Evolutionary conservation across 2,113 vertebrate species (phyloP), one percentile per base, ranked within the genome.

Genomic region (Puntigrus tetrazona): DNA sequence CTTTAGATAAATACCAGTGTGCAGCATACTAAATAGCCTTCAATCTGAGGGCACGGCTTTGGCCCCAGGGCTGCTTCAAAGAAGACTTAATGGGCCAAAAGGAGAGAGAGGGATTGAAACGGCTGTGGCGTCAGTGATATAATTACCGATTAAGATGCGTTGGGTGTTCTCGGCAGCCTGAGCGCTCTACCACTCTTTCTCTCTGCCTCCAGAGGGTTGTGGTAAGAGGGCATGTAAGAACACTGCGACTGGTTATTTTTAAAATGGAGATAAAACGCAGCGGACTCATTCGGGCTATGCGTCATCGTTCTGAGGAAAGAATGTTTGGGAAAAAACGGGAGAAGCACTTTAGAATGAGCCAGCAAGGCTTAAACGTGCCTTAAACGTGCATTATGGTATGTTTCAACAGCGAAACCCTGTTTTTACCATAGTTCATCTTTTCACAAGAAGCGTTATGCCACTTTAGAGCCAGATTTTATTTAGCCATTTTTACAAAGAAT

Each of bases 301-400:
- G 89, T 94, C 92, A 93, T 88, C 85, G 63, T 88, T 84, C 85
- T 7, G 18, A 74, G 90, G 88, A 92, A 93, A 89, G 91, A 93
- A 93, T 92, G 93, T 92, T 89, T 92, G 93, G 90, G 93, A 90
- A 79, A 85, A 85, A 20, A 89, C 0, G 1, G 1, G 34, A 69
- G 20, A 65, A 27, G 7, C 5, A 7, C 65, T 69, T 69, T 38
- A 38, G 7, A 38, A 77, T 38, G 20, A 22, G 29, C 29, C 27
- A 75, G 14, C 3, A 13, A 22, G 22, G 41, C 4, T 73, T 73
- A 73, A 73, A 45, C 5, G 10, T 45, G 70, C 45, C 11, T 75
- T 34, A 75, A 75, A 75, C 16, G 9, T 16, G 0, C 29, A 22
- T 43, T 34, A 38, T 69, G 45, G 7, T 14, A 20, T 52, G 14